Conservation (phyloP, 2,113 vertebrate genomes). For the Phainopepla nitens region DNA sequence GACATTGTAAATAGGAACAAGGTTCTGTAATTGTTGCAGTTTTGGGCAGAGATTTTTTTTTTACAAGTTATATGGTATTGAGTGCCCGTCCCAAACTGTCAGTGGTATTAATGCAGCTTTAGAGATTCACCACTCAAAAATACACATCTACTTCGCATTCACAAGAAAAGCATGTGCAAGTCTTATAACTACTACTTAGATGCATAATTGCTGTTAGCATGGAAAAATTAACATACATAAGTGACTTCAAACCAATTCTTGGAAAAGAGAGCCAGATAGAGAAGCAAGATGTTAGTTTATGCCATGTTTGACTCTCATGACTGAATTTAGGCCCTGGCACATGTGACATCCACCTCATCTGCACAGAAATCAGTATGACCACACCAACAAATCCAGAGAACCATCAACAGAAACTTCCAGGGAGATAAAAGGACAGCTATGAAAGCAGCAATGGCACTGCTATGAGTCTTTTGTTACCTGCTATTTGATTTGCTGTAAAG, state of each 20-base stretch:
- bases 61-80: not conserved
- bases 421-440: not conserved
- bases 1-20: not conserved
- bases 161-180: not conserved
- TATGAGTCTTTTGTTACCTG: not conserved
- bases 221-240: not conserved
- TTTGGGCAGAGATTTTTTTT: not conserved
- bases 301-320: rapidly evolving
- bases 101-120: not conserved
- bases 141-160: not conserved
- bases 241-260: not conserved
- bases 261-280: not conserved
- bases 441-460: not conserved
- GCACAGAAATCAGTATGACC: not conserved
- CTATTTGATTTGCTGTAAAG: not conserved
- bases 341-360: not conserved
- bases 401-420: not conserved
- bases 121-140: not conserved
- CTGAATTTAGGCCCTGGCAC: not conserved
- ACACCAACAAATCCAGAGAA: not conserved
- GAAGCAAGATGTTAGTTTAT: not conserved
- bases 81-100: not conserved
- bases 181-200: not conserved
- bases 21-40: not conserved
- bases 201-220: not conserved